Evolutionary conservation across 2,113 vertebrate species (phyloP).

Genomic region (Noturus placidus): DNA sequence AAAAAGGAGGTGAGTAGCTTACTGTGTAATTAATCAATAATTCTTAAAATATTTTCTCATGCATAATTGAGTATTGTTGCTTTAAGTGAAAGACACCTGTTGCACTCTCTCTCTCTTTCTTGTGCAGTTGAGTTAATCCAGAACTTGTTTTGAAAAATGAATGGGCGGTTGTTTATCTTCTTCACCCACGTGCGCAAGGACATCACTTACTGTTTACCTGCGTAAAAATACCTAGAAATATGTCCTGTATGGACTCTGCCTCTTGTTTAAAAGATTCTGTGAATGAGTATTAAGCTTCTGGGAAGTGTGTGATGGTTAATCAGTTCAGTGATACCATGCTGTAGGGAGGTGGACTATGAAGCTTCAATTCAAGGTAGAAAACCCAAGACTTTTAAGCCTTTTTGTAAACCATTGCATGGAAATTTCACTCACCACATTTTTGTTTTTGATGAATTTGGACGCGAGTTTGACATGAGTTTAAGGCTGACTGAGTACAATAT

Average conservation of each 20-base stretch:
- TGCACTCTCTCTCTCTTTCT: background rate
- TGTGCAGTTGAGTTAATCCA: background rate
- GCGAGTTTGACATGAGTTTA: background rate
- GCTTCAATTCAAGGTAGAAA: background rate
- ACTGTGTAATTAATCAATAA: background rate
- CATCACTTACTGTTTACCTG: background rate
- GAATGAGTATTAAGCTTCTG: background rate
- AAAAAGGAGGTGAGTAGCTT: background rate
- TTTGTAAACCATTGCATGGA: background rate
- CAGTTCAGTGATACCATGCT: background rate
- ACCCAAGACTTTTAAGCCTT: background rate
- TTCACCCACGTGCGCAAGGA: background rate
- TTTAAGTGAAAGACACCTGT: background rate
- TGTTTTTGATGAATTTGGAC: too few species aligned
- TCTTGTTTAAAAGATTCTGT: background rate
- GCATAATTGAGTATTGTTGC: background rate
- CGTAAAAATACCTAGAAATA: background rate
- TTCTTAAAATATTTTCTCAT: background rate
- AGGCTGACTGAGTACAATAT: background rate
- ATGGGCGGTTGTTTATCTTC: background rate
- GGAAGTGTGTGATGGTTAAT: constrained; percentile 19
- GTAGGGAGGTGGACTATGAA: background rate
- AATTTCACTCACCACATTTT: too few species aligned
- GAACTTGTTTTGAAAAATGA: background rate
- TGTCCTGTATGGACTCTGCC: background rate